Evolutionary conservation across 2,888 invertebrate species (phyloP).

Genomic region (Eupithecia centaureata): DNA sequence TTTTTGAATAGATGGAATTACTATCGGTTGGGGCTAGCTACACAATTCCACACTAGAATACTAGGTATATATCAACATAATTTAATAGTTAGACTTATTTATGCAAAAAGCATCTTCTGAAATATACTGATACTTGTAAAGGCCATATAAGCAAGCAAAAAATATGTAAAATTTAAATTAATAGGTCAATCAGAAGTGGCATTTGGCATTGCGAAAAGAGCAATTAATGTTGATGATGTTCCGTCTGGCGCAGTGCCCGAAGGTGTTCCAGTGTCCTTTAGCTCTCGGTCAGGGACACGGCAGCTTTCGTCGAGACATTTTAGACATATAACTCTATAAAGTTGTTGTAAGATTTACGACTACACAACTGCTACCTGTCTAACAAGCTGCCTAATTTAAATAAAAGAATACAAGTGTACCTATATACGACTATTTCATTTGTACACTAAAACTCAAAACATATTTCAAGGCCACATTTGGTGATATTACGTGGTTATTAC

Average conservation of each 20-base stretch:
- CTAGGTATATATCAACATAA: too few relatives aligned
- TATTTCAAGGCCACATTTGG: background rate
- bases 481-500: background rate
- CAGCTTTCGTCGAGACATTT: background rate
- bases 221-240: background rate
- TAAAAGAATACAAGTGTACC: background rate
- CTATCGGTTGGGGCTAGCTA: too few relatives aligned
- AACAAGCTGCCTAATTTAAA: background rate
- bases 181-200: background rate
- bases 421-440: background rate
- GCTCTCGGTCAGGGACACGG: slow-evolving; percentile 16
- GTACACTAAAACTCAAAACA: background rate
- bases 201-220: background rate
- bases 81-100: too few relatives aligned
- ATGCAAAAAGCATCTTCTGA: background rate
- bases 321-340: background rate
- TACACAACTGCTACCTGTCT: background rate
- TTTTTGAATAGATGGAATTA: too few relatives aligned
- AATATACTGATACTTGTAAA: background rate
- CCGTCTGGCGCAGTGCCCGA: background rate
- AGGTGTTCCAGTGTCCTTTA: slow-evolving; percentile 32
- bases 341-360: background rate
- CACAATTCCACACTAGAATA: too few relatives aligned
- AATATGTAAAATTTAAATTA: background rate
- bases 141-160: background rate